Percentiles rank a stretch among this genome's conserved stretches.
phyloP scores from a whole-genome alignment of 2,888 invertebrate species.

The Athripsodes cinereus region DNA sequence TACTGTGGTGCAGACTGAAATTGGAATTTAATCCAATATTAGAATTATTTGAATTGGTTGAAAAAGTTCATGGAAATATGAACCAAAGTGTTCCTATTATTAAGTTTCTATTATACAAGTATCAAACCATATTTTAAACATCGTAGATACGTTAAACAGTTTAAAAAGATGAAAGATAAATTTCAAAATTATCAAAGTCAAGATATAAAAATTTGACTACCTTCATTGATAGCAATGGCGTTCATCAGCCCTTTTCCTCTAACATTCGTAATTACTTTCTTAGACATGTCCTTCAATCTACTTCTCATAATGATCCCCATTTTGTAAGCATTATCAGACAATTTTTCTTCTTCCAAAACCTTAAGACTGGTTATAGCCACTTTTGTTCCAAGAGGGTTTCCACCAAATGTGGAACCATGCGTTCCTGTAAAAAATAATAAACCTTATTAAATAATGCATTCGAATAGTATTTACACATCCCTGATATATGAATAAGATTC shows the following conservation, averaged over 20 bases:
- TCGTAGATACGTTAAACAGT: background rate
- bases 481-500: no score
- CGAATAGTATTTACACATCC: no score
- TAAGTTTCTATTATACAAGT: no score
- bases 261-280: slow-evolving; percentile 57
- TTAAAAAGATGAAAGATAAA: background rate
- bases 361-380: slow-evolving; percentile 69
- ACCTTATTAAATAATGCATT: no score
- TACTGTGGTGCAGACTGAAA: no score
- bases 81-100: no score
- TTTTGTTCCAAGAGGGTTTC: slow-evolving; percentile 72
- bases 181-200: background rate
- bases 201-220: slow-evolving; percentile 46
- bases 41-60: no score
- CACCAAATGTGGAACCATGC: slow-evolving; percentile 83
- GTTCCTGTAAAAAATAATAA: slow-evolving; percentile 38
- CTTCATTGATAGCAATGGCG: slow-evolving; percentile 65
- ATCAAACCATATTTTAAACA: no score
- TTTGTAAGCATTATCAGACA: slow-evolving; percentile 65
- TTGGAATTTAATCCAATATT: no score
- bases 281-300: slow-evolving; percentile 56
- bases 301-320: slow-evolving; percentile 61
- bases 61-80: no score
- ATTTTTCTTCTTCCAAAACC: slow-evolving; percentile 67
- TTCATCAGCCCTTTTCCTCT: slow-evolving; percentile 74